These are phyloP conservation scores for Leucoma salicis DNA, from an alignment of 2,888 invertebrate species.

Conservation along the genomic window DNA sequence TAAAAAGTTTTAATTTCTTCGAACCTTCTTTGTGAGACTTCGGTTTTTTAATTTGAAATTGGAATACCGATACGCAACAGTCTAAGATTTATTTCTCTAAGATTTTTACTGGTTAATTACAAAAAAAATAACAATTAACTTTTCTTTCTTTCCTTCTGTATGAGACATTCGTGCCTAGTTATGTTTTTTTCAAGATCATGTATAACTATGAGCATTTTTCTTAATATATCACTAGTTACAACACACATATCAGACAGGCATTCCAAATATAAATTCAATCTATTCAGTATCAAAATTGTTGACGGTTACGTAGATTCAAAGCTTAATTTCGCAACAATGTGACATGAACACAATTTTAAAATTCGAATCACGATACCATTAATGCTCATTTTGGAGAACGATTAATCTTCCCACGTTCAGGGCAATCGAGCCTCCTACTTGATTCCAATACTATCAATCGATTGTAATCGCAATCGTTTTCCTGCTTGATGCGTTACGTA, in stretches of 20 bases:
- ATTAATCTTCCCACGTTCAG: conserved; percentile 40
- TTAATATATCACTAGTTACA: too few species aligned
- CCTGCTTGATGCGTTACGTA: conserved; percentile 51
- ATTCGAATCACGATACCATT: conserved; percentile 19
- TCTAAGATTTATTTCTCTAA: too few species aligned
- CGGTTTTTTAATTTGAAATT: conserved; percentile 6
- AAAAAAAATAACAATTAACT: too few species aligned
- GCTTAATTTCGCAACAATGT: background rate
- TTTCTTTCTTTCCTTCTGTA: too few species aligned
- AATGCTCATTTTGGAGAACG: conserved; percentile 32
- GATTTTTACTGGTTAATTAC: too few species aligned
- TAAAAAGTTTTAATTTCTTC: conserved; percentile 25
- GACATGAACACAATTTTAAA: conserved; percentile 3
- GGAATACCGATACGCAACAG: background rate
- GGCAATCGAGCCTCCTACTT: conserved; percentile 45
- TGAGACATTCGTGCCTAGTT: too few species aligned
- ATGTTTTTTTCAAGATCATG: too few species aligned
- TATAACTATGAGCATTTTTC: too few species aligned
- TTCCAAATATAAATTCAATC: background rate
- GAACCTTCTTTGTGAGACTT: conserved; percentile 19
- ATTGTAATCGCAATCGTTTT: conserved; percentile 38
- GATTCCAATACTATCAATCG: conserved; percentile 27
- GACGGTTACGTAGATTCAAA: background rate
- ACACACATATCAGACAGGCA: too few species aligned
- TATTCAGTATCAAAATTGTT: background rate